Evolutionary conservation across 1,140 invertebrate genomes (phyloP).

Genomic region (Parapsyche elsis): DNA sequence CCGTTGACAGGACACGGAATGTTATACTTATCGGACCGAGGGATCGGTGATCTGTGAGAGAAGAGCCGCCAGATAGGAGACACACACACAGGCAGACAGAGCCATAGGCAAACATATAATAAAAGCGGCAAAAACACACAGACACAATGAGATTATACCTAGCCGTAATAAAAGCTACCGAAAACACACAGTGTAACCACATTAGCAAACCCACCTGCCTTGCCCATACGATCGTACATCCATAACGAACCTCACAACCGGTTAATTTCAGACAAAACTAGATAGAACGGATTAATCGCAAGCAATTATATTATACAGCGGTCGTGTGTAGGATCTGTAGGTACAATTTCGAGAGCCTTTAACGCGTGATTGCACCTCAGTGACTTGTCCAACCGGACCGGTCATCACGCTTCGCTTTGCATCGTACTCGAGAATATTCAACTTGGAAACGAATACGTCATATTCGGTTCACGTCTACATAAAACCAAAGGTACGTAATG

Average conservation of each 20-base stretch:
- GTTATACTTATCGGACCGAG: slow-evolving; percentile 37
- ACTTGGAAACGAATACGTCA: neutral
- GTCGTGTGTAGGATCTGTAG: too few relatives aligned
- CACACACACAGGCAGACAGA: slow-evolving; percentile 32
- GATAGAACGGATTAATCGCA: too few relatives aligned
- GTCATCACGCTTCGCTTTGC: slow-evolving; percentile 10
- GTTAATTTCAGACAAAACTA: too few relatives aligned
- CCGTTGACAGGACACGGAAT: slow-evolving; percentile 50
- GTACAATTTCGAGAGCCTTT: neutral
- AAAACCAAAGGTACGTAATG: neutral
- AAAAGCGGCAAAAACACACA: too few relatives aligned
- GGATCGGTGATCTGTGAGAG: slow-evolving; percentile 42
- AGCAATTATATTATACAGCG: too few relatives aligned
- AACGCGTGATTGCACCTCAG: slow-evolving; percentile 4
- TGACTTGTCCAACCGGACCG: slow-evolving; percentile 10
- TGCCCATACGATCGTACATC: too few relatives aligned
- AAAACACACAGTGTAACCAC: too few relatives aligned
- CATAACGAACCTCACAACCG: too few relatives aligned
- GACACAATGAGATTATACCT: slow-evolving; percentile 46
- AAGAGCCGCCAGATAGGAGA: slow-evolving; percentile 24
- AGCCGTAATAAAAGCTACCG: too few relatives aligned
- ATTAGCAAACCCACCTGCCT: too few relatives aligned
- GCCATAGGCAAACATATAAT: neutral
- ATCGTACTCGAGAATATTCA: neutral
- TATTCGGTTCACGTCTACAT: too few relatives aligned